Percentiles rank a stretch among this genome's conserved stretches.
Evolutionary conservation across 2,113 vertebrate species (phyloP).

Genomic region (Plecturocebus donacophilus): DNA sequence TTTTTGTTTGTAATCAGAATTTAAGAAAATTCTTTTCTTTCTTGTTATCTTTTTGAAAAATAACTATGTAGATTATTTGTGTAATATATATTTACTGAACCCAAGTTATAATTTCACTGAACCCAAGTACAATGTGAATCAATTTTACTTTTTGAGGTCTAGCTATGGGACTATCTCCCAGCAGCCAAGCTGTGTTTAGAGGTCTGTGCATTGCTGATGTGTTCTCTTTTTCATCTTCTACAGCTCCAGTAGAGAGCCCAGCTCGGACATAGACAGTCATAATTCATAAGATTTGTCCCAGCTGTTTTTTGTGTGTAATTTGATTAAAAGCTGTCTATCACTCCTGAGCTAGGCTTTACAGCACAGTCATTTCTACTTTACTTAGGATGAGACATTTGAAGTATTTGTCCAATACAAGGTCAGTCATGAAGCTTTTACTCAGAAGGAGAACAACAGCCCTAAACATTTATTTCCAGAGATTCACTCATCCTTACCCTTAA

Average conservation of each 20-base stretch:
- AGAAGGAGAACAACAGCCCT: slow-evolving; percentile 12
- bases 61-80: not conserved
- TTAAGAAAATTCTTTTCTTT: not conserved
- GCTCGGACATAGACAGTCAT: not conserved
- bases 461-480: not conserved
- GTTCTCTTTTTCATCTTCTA: not conserved
- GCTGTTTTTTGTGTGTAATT: not conserved
- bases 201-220: not conserved
- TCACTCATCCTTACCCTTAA: not conserved
- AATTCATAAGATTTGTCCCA: not conserved
- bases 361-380: not conserved
- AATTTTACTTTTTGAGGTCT: not conserved
- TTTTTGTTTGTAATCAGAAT: not conserved
- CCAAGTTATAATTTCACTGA: not conserved
- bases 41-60: not conserved
- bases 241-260: not conserved
- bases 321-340: not conserved
- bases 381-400: not conserved
- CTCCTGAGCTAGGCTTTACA: not conserved
- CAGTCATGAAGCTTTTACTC: not conserved
- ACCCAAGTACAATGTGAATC: not conserved
- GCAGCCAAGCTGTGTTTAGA: not conserved
- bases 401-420: not conserved
- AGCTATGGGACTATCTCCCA: not conserved
- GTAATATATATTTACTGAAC: not conserved